Evolutionary conservation across 1,140 invertebrate species (phyloP).

Genomic region (Drosophila nikananu): DNA sequence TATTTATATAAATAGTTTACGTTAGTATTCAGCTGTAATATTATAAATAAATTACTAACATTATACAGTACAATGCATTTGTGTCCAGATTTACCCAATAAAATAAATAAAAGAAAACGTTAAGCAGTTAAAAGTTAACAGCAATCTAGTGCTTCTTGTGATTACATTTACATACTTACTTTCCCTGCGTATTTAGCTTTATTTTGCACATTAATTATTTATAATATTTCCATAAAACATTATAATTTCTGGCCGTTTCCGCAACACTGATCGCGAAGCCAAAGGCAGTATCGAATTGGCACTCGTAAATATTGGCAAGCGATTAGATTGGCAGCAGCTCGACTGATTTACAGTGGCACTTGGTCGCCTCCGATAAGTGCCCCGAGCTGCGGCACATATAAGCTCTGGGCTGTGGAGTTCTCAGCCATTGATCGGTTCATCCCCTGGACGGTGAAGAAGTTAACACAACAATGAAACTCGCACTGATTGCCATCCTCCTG

Average conservation of each 20-base stretch:
- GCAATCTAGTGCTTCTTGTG: no score
- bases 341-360: slow-evolving; percentile 26
- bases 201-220: not conserved
- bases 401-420: not conserved
- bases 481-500: slow-evolving; percentile 25
- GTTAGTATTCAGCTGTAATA: not conserved
- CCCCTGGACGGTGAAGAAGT: not conserved
- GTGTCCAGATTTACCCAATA: not conserved
- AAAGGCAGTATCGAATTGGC: not conserved
- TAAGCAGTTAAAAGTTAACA: not conserved
- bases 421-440: not conserved
- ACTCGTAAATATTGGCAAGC: slow-evolving; percentile 23
- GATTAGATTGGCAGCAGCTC: slow-evolving; percentile 26
- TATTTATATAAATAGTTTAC: no score
- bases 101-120: not conserved
- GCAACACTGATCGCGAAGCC: not conserved
- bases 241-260: not conserved
- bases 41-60: no score
- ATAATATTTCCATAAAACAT: no score
- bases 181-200: not conserved
- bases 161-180: not conserved
- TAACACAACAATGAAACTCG: slow-evolving; percentile 48
- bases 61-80: no score
- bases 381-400: not conserved
- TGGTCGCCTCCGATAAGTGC: slow-evolving; percentile 1